A percentile compares a stretch with the other conserved stretches of the same genome.
Evolutionary conservation across 2,797 vertebrate genomes (phyloP).

Genomic region (Takifugu rubripes): DNA sequence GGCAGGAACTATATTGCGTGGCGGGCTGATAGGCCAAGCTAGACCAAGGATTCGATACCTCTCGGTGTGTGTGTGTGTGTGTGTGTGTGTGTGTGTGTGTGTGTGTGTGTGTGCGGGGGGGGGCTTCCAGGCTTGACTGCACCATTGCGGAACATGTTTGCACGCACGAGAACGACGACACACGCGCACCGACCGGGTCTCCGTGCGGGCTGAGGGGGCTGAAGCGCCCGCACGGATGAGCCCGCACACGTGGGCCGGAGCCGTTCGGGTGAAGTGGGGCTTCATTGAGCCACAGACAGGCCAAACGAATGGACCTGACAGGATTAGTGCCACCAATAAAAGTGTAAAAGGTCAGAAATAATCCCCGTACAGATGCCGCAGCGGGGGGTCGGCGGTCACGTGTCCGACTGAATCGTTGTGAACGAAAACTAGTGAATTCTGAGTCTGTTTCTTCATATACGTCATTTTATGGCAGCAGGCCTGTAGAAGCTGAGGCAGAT

Average conservation of each 20-base stretch:
- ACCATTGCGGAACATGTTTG: neutral
- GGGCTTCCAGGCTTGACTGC: neutral
- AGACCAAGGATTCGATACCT: neutral
- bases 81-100: no score
- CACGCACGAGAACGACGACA: neutral
- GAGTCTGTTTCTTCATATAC: neutral
- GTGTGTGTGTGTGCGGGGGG: no score
- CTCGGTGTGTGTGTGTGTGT: neutral
- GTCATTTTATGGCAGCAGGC: no score
- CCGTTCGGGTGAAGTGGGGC: constrained; percentile 37
- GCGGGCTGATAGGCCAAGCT: constrained; percentile 19
- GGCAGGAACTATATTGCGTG: constrained; percentile 35
- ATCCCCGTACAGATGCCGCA: constrained; percentile 27
- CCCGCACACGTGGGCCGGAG: constrained; percentile 44
- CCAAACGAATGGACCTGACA: constrained; percentile 43
- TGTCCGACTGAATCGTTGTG: constrained; percentile 42
- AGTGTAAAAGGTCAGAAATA: constrained; percentile 35
- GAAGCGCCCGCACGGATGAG: constrained; percentile 17
- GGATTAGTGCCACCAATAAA: constrained; percentile 43
- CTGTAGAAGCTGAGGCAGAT: no score
- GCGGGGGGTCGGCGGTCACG: constrained; percentile 26
- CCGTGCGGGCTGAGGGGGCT: constrained; percentile 30
- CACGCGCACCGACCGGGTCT: no score
- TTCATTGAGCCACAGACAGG: constrained; percentile 35
- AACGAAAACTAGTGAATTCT: constrained; percentile 52